Base-by-base conservation (phyloP, 37 sponge, comb jelly and placozoan genomes). In the Chondrilla cf. caribensis region DNA sequence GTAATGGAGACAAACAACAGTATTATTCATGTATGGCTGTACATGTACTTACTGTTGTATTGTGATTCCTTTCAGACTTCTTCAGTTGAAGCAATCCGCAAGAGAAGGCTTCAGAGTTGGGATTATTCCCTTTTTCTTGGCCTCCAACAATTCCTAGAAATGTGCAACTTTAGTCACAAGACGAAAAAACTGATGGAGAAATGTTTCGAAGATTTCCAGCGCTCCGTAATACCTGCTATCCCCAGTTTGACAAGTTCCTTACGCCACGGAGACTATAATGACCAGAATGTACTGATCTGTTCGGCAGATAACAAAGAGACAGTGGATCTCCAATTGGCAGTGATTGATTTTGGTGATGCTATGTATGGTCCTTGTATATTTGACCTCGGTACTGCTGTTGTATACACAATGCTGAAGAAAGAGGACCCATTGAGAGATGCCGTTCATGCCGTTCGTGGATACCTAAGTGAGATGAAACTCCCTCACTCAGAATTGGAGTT, bases 261-360 rank as follows among this genome's bases (percentile, higher is more conserved):
- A 19, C 24, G 1, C 18, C 76, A 73, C 25, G 17, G 43, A 21
- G 76, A 73, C 43, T 40, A 4, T 43, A 73, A 73, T 11, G 76
- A 73, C 1, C 41, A 9, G 11, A 73, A 73, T 39, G 24, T 73
- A n/a, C 21, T 73, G 24, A 21, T 31, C n/a, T 24, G n/a, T 43
- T 31, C 14, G 24, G 76, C 38, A 40, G 3, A 38, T 0, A 37
- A 37, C 31, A n/a, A n/a, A n/a, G n/a, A n/a, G n/a, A n/a, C n/a
- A n/a, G n/a, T n/a, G n/a, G 40, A 2, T 37, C 38, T 21, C 17
- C 44, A 32, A 41, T 73, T 73, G 31, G 41, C 24, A 11, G 36
- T 73, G 38, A 73, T 73, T 73, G 76, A 73, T 25, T 73, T 73
- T 42, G 21, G 42, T 18, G 43, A 73, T 25, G 38, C 41, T 21